These are phyloP conservation scores for Hymenopus coronatus DNA, from an alignment of 2,888 invertebrate genomes.

Conservation along the genomic window DNA sequence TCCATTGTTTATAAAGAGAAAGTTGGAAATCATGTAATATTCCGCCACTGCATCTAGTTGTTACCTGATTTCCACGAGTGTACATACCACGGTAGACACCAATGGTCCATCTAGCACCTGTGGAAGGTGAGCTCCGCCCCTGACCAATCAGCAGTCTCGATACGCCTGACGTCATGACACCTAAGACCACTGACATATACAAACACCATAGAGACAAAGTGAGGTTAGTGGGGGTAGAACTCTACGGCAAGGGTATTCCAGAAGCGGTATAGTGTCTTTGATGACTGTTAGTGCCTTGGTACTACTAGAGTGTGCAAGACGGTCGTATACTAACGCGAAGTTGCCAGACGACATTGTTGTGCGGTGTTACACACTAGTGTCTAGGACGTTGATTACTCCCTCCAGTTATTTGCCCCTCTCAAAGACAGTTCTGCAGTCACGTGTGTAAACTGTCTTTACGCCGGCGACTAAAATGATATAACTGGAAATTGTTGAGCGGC, in stretches of 20 bases:
- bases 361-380: not conserved
- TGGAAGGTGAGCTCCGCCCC: slow-evolving; percentile 20
- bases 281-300: not conserved
- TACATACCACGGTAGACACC: not conserved
- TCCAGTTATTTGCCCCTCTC: not conserved
- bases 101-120: not conserved
- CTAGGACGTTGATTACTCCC: not conserved
- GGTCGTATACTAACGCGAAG: not conserved
- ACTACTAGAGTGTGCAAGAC: not conserved
- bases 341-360: not conserved
- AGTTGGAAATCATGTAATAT: too few species aligned
- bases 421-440: not conserved
- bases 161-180: slow-evolving; percentile 23
- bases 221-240: not conserved
- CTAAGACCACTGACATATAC: not conserved
- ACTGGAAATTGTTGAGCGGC: too few species aligned
- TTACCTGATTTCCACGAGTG: not conserved
- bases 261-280: not conserved
- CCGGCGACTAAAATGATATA: not conserved
- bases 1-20: too few species aligned
- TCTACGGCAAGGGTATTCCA: not conserved
- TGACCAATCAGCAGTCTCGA: slow-evolving; percentile 18
- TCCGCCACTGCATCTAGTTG: not conserved
- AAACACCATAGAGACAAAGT: not conserved
- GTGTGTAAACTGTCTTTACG: not conserved